These are phyloP conservation scores for Helicoverpa armigera DNA, from an alignment of 1,140 invertebrate species.

Conservation along the genomic window DNA sequence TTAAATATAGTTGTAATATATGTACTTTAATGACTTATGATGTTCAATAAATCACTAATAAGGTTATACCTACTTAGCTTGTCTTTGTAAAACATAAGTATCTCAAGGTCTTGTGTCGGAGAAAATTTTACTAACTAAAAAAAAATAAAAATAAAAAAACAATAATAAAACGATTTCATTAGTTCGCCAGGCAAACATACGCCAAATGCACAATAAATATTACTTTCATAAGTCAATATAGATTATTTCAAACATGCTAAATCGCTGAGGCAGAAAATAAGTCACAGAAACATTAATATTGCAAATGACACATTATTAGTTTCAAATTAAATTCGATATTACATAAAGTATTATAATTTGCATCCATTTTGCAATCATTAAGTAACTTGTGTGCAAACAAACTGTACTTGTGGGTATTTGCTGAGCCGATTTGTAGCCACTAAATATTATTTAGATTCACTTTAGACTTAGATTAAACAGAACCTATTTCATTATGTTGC, in stretches of 20 bases:
- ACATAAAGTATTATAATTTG: no score
- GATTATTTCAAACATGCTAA: not conserved
- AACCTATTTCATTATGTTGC: not conserved
- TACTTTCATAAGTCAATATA: not conserved
- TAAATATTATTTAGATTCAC: not conserved
- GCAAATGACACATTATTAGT: not conserved
- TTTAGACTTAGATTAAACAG: not conserved
- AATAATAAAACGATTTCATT: not conserved
- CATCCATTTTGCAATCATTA: no score
- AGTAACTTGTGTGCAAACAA: no score
- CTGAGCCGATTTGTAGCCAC: constrained; percentile 2
- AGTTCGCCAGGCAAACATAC: not conserved
- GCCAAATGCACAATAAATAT: not conserved
- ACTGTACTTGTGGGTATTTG: not conserved
- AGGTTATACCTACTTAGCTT: no score
- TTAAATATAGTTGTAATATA: no score
- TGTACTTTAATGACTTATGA: no score
- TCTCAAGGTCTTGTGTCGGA: no score
- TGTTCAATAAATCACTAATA: no score
- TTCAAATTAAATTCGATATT: no score
- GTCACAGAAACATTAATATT: not conserved
- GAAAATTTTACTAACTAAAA: no score
- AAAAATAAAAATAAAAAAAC: no score
- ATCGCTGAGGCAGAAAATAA: constrained; percentile 18
- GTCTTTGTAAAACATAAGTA: no score